A percentile compares a stretch with the other conserved stretches of the same genome.
Conservation (phyloP, 2,113 vertebrate species). For the Nicator chloris region DNA sequence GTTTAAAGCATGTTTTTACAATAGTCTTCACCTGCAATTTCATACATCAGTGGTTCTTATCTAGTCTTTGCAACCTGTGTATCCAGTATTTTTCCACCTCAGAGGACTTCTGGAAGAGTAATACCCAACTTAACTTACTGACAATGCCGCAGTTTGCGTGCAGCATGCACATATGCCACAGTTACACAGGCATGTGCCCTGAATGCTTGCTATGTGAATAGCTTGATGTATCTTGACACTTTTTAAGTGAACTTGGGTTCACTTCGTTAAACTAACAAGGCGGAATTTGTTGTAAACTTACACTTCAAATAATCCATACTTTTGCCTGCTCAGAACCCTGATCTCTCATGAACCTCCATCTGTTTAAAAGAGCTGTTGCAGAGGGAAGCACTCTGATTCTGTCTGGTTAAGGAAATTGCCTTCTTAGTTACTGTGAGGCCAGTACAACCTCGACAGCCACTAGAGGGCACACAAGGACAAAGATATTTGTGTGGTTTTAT, state of each 20-base stretch:
- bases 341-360: not conserved
- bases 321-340: not conserved
- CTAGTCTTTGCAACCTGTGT: not conserved
- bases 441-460: not conserved
- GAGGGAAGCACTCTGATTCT: not conserved
- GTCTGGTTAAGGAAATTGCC: not conserved
- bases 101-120: not conserved
- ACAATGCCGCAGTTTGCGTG: accelerated
- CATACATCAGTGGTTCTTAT: accelerated
- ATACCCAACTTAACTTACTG: not conserved
- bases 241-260: not conserved
- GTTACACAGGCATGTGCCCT: accelerated
- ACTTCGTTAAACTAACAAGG: not conserved
- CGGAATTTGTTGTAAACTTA: not conserved
- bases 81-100: not conserved
- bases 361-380: not conserved
- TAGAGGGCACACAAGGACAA: conserved; percentile 37
- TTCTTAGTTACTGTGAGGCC: not conserved
- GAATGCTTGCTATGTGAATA: not conserved
- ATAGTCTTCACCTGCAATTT: not conserved
- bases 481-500: not conserved
- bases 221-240: not conserved
- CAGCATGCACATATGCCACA: accelerated
- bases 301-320: not conserved
- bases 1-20: not conserved